Percentiles rank a stretch among this genome's conserved stretches.
These are phyloP conservation scores for Phocides pigmalion DNA, from an alignment of 1,140 invertebrate species.

Conservation along the genomic window DNA sequence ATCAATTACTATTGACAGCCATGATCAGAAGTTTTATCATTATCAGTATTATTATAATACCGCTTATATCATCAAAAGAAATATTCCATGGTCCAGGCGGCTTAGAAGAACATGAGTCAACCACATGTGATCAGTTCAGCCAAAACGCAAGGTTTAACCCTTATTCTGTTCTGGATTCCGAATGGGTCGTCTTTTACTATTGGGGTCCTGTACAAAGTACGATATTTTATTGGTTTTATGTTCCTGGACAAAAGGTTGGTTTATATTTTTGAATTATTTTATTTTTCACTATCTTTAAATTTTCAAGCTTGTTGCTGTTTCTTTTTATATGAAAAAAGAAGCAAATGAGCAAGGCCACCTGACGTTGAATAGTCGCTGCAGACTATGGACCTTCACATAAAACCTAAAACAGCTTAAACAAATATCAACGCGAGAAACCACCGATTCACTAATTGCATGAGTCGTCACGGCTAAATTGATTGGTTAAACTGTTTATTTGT, in stretches of 20 bases:
- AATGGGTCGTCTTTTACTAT: constrained; percentile 63
- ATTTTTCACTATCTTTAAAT: no score
- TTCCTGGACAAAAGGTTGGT: constrained; percentile 39
- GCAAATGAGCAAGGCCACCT: no score
- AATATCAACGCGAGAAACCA: no score
- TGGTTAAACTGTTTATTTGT: no score
- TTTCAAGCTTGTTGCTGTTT: no score
- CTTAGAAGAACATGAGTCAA: constrained; percentile 40
- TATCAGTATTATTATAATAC: neutral
- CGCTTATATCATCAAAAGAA: neutral
- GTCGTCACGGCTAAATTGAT: no score
- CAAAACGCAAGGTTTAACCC: constrained; percentile 60
- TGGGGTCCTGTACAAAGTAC: constrained; percentile 46
- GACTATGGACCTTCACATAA: no score
- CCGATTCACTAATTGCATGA: no score
- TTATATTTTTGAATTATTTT: neutral
- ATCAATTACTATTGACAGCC: no score
- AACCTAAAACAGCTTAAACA: no score
- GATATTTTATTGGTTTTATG: constrained; percentile 33
- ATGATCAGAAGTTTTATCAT: neutral
- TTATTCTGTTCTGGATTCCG: constrained; percentile 47
- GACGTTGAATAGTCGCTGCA: no score
- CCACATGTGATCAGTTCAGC: constrained; percentile 57
- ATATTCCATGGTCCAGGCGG: constrained; percentile 11
- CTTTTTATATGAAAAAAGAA: no score